Evolutionary conservation across 2,888 invertebrate genomes (phyloP).

Genomic region (Tetranychus truncatus): DNA sequence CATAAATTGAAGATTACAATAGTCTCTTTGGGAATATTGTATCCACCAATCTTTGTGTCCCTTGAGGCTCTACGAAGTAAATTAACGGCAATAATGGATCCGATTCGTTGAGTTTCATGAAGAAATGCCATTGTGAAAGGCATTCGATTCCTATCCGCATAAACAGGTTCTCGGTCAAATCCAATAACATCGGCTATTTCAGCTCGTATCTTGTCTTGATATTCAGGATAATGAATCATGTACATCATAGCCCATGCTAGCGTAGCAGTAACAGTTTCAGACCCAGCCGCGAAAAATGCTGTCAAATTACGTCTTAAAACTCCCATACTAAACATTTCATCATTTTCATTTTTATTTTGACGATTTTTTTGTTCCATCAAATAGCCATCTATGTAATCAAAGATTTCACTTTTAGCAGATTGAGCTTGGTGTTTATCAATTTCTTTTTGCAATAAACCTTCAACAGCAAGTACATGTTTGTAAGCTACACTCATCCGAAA

Average conservation of each 20-base stretch:
- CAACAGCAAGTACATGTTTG: neutral
- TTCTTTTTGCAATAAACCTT: neutral
- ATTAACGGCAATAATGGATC: neutral
- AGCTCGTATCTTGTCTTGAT: conserved; percentile 60
- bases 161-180: conserved; percentile 53
- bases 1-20: neutral
- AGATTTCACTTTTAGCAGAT: conserved; percentile 10
- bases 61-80: neutral
- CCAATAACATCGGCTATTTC: conserved; percentile 53
- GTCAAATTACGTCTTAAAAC: conserved; percentile 24
- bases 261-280: conserved; percentile 80
- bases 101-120: neutral
- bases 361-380: conserved; percentile 23
- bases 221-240: conserved; percentile 66
- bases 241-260: conserved; percentile 68
- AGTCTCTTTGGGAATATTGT: neutral
- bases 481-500: neutral
- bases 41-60: neutral
- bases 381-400: conserved; percentile 21
- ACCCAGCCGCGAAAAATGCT: conserved; percentile 57
- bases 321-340: neutral
- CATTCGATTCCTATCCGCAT: conserved; percentile 59
- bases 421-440: neutral
- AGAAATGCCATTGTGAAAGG: conserved; percentile 55
- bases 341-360: conserved; percentile 15